Percentiles rank a stretch among this genome's conserved stretches.
These are phyloP conservation scores for Drosophila leonis DNA, from an alignment of 2,888 invertebrate genomes.

Conservation along the genomic window DNA sequence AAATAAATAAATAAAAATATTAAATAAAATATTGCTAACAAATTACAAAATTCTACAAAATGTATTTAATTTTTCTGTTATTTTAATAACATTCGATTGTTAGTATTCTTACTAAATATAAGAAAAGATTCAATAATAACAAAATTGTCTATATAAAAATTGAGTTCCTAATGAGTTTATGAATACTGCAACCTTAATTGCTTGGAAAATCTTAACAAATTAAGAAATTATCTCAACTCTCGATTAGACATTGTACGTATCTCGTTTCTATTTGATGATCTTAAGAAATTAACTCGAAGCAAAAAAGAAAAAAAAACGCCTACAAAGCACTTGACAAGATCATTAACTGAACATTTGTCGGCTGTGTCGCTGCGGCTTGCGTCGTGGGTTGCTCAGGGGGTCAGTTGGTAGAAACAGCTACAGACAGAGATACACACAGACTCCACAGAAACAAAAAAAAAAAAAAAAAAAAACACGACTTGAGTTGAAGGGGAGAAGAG, in stretches of 20 bases:
- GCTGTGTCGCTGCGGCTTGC: slow-evolving; percentile 23
- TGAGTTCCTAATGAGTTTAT: neutral
- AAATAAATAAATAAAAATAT: neutral
- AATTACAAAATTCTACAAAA: neutral
- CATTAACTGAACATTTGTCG: slow-evolving; percentile 64
- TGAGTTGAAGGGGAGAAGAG: slow-evolving; percentile 1
- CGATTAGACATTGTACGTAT: neutral
- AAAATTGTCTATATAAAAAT: neutral
- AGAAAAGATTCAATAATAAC: too few relatives aligned
- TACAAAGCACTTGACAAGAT: slow-evolving; percentile 50
- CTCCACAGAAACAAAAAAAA: slow-evolving; percentile 27
- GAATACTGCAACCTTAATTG: neutral
- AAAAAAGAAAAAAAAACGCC: slow-evolving; percentile 36
- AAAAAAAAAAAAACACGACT: slow-evolving; percentile 15
- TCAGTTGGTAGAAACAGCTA: slow-evolving; percentile 47
- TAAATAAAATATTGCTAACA: too few relatives aligned
- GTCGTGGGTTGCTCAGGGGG: slow-evolving; percentile 50
- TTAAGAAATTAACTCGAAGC: neutral
- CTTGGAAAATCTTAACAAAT: neutral
- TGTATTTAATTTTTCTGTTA: too few relatives aligned
- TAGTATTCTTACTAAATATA: too few relatives aligned
- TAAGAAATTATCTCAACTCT: neutral
- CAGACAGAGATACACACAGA: slow-evolving; percentile 37
- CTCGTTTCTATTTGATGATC: neutral
- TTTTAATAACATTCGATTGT: too few relatives aligned